A percentile compares a stretch with the other conserved stretches of the same genome.
These are phyloP conservation scores for Buathra laborator DNA, from an alignment of 2,888 invertebrate species.

Conservation along the genomic window DNA sequence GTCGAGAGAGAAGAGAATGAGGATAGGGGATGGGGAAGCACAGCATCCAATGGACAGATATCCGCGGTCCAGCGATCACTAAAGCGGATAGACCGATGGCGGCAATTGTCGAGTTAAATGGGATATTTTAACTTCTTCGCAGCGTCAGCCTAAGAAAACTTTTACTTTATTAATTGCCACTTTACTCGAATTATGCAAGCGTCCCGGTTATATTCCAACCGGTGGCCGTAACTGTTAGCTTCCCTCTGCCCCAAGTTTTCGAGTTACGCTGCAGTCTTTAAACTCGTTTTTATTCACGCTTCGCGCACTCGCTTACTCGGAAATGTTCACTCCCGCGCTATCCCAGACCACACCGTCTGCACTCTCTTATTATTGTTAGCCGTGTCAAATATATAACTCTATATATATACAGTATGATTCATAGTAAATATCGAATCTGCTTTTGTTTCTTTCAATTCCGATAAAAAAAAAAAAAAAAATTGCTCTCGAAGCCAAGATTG, in stretches of 20 bases:
- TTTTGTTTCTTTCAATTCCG: too few species aligned
- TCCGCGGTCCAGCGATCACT: constrained; percentile 48
- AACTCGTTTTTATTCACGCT: constrained; percentile 69
- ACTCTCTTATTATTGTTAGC: constrained; percentile 59
- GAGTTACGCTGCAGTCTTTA: constrained; percentile 68
- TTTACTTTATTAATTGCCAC: constrained; percentile 69
- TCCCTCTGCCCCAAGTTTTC: constrained; percentile 34
- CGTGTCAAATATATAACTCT: constrained; percentile 52
- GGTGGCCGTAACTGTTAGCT: constrained; percentile 50
- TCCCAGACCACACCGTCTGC: constrained; percentile 2
- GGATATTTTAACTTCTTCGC: constrained; percentile 68
- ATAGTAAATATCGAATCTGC: too few species aligned
- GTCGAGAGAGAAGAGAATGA: not conserved
- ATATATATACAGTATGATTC: not conserved
- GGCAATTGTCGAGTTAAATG: constrained; percentile 70
- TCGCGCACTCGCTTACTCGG: constrained; percentile 64
- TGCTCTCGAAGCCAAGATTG: too few species aligned
- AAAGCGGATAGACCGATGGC: constrained; percentile 65
- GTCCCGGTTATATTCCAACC: constrained; percentile 65
- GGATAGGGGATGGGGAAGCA: not conserved
- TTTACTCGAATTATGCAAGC: constrained; percentile 69
- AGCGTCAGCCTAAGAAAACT: constrained; percentile 69
- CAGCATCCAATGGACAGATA: constrained; percentile 33
- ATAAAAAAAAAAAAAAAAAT: not conserved
- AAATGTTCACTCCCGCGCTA: constrained; percentile 46